A percentile compares a stretch with the other conserved stretches of the same genome.
Evolutionary conservation across 2,888 invertebrate genomes (phyloP).

Genomic region (Erannis defoliaria): DNA sequence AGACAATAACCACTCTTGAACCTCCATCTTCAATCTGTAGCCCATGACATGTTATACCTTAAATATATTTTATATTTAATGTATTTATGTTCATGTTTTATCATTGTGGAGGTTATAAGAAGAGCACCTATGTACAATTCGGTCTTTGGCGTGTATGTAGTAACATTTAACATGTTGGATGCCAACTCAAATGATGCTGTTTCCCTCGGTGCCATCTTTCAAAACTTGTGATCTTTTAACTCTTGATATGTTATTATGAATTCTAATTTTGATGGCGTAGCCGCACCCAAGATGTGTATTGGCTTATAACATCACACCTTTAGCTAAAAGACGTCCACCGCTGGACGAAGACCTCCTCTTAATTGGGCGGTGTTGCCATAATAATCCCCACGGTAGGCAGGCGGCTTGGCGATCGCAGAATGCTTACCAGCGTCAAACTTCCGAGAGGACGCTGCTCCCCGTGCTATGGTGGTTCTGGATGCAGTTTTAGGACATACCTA

Average conservation of each 20-base stretch:
- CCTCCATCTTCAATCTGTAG: constrained; percentile 24
- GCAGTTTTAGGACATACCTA: no score
- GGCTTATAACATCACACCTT: no score
- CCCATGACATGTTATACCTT: constrained; percentile 9
- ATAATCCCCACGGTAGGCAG: no score
- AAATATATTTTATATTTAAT: neutral
- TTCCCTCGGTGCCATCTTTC: neutral
- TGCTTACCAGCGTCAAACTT: no score
- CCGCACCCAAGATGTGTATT: no score
- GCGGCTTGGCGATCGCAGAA: no score
- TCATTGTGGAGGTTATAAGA: neutral
- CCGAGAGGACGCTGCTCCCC: no score
- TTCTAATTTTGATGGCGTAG: no score
- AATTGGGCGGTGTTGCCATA: no score
- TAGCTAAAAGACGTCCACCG: no score
- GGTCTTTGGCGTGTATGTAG: neutral
- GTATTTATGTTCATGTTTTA: neutral
- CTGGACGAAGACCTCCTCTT: no score
- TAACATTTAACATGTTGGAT: neutral
- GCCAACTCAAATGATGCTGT: neutral
- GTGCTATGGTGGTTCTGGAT: no score
- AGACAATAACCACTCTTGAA: constrained; percentile 32
- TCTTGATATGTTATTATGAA: neutral
- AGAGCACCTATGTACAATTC: constrained; percentile 30
- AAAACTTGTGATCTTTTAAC: neutral